These are phyloP conservation scores for Chamaetylas fuelleborni DNA, from an alignment of 2,113 vertebrate species.

Conservation along the genomic window DNA sequence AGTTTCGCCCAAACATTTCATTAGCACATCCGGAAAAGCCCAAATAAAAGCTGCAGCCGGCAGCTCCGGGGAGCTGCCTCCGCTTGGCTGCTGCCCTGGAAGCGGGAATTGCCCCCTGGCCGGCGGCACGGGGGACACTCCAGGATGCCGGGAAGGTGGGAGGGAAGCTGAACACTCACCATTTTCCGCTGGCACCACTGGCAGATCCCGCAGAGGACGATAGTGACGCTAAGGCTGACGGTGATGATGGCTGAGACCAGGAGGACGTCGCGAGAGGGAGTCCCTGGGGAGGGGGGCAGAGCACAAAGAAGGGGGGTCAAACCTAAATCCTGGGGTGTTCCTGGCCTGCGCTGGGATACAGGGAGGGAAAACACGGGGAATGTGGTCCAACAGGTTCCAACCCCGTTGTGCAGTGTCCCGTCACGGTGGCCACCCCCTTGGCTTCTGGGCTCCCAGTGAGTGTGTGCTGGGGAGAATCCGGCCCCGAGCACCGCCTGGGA, in stretches of 20 bases:
- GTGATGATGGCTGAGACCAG: constrained; percentile 96
- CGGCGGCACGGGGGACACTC: background rate
- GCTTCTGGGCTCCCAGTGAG: rapidly evolving
- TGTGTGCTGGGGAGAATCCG: background rate
- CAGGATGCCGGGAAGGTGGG: background rate
- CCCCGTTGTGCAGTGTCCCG: rapidly evolving
- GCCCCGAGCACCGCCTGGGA: background rate
- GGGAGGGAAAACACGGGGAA: background rate
- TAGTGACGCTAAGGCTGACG: constrained; percentile 94
- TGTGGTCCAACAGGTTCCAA: background rate
- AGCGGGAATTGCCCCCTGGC: background rate
- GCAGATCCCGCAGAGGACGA: constrained; percentile 96
- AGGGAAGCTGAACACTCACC: constrained; percentile 76
- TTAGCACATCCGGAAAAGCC: constrained; percentile 15
- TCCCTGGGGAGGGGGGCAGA: background rate
- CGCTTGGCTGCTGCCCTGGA: background rate
- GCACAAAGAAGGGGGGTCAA: background rate
- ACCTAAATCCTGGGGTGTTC: background rate
- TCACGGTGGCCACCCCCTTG: rapidly evolving
- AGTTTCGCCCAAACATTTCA: constrained; percentile 33
- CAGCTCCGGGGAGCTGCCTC: background rate
- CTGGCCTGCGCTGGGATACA: rapidly evolving
- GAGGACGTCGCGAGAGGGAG: constrained; percentile 87
- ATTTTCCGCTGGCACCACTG: constrained; percentile 98
- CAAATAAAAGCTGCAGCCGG: background rate